Percentiles rank a stretch among this genome's conserved stretches.
phyloP scores from a whole-genome alignment of 2,888 invertebrate genomes.

The Chrysolina americana region DNA sequence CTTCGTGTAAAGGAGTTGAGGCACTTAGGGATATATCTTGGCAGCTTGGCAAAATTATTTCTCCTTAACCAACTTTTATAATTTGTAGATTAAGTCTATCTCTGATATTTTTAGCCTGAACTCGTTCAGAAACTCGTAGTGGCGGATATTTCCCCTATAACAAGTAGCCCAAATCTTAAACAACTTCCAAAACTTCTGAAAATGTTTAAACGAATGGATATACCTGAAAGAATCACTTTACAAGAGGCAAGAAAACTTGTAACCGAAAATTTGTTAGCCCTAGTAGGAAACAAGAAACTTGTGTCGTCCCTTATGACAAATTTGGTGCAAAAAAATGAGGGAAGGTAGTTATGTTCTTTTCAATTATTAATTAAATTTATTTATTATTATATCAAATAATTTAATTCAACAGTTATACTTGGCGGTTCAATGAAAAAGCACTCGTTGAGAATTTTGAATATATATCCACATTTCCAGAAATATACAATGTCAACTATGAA shows the following conservation, averaged over 20 bases:
- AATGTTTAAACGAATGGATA: constrained; percentile 75
- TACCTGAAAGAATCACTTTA: constrained; percentile 77
- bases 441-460: constrained; percentile 78
- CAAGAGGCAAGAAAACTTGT: constrained; percentile 79
- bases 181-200: constrained; percentile 77
- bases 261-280: constrained; percentile 75
- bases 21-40: no score
- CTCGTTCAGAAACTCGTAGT: constrained; percentile 79
- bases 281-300: constrained; percentile 74
- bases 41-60: no score
- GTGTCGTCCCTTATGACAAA: constrained; percentile 91
- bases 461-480: constrained; percentile 78
- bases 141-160: constrained; percentile 81
- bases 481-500: constrained; percentile 58
- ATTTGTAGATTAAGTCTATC: background rate
- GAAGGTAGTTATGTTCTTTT: constrained; percentile 57
- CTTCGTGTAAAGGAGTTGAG: no score
- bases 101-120: constrained; percentile 70
- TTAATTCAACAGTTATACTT: constrained; percentile 72
- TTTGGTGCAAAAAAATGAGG: constrained; percentile 72
- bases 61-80: no score
- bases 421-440: constrained; percentile 86
- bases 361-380: background rate
- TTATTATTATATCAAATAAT: constrained; percentile 1
- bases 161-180: constrained; percentile 75